phyloP scores from a whole-genome alignment of 2,888 invertebrate genomes.

The Torymus auratus region DNA sequence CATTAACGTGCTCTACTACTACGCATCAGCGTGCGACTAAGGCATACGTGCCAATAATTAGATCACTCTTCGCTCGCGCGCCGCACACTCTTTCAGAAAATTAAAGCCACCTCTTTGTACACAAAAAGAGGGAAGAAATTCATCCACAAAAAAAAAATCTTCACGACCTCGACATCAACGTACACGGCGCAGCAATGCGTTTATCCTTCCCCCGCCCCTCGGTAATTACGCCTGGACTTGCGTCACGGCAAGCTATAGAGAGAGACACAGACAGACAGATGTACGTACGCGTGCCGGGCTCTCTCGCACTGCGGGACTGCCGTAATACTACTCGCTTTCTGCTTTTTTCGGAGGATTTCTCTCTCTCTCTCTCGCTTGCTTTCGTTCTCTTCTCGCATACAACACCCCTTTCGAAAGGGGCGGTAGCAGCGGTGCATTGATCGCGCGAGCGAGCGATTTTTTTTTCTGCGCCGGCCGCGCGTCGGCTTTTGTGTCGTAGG shows the following conservation, averaged over 20 bases:
- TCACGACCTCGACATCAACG: neutral
- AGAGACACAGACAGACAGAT: neutral
- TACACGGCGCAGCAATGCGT: slow-evolving; percentile 11
- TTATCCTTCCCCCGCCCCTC: slow-evolving; percentile 45
- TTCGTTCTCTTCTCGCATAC: neutral
- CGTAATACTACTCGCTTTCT: neutral
- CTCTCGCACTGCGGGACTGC: neutral
- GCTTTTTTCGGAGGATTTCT: neutral
- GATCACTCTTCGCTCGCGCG: no score
- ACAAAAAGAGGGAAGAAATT: no score
- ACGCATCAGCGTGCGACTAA: no score
- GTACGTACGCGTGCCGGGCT: neutral
- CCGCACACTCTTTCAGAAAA: no score
- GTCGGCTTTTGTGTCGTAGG: no score
- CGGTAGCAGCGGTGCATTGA: slow-evolving; percentile 14
- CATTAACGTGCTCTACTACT: no score
- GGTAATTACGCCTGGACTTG: slow-evolving; percentile 36
- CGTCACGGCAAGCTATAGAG: slow-evolving; percentile 13
- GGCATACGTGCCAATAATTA: no score
- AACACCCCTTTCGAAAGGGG: neutral
- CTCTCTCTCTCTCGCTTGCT: slow-evolving; percentile 2
- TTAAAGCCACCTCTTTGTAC: no score
- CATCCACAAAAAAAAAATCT: neutral
- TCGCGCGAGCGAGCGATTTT: neutral
- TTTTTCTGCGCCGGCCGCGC: slow-evolving; percentile 7